Conservation (phyloP, 2,888 invertebrate species). For the Zaprionus bogoriensis region DNA sequence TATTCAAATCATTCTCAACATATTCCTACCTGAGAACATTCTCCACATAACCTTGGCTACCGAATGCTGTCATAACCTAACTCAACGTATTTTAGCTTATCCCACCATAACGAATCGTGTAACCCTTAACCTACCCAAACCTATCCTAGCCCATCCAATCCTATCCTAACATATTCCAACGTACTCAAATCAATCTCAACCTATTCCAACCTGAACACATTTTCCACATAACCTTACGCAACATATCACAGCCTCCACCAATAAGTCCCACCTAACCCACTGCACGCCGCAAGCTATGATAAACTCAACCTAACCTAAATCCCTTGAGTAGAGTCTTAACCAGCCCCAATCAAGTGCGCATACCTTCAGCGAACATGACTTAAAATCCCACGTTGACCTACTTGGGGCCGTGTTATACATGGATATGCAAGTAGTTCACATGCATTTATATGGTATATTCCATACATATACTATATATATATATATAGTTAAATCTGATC, state of each 20-base stretch:
- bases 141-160: background rate
- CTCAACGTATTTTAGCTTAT: no score
- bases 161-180: no score
- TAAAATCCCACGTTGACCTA: background rate
- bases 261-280: background rate
- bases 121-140: no score
- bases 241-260: background rate
- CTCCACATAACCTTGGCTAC: no score
- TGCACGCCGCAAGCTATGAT: background rate
- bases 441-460: background rate
- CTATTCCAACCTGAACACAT: background rate
- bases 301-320: background rate
- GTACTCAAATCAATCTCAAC: no score
- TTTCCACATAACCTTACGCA: background rate
- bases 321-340: background rate
- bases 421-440: background rate
- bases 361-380: background rate
- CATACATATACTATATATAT: background rate
- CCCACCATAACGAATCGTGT: no score
- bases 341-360: background rate
- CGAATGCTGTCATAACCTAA: no score
- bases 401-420: no score
- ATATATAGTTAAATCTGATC: conserved; percentile 6
- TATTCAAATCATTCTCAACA: no score
- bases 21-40: no score